Evolutionary conservation across 2,797 vertebrate genomes (phyloP), one percentile per base, ranked within the genome.

Genomic region (Megaceryle alcyon): DNA sequence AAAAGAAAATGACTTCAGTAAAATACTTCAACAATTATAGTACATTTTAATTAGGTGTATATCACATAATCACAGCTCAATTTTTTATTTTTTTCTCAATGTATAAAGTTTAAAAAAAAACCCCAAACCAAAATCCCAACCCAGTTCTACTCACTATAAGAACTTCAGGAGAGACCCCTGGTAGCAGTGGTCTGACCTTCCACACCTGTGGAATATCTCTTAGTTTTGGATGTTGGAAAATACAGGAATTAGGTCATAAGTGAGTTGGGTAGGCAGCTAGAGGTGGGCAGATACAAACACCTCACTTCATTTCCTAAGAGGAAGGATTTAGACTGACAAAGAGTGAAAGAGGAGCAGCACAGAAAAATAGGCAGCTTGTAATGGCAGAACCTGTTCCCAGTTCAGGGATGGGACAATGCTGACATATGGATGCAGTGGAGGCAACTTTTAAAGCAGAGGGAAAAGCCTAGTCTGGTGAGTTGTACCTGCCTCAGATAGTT

Each of bases 21-120:
- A 98, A 98, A 98, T 98, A 98, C 96, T 97, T 98, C 94, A 97
- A 86, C 97, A 97, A 97, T 98, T 98, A 97, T 94, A 98, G 96
- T 96, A 97, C 96, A 96, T 95, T 98, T 98, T 98, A 98, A 98
- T 98, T 97, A 98, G 97, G 86, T 97, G 76, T 92, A 88, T 96
- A 97, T 96, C 96, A 89, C 95, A 95, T 98, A 98, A 98, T 98
- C 98, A 97, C 80, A 97, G 92, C 96, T 94, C 59, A 79, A 90
- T 97, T 83, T 85, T 85, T 75, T 77, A 21, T 53, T 51, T 29
- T 53, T 16, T 39, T 61, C 39, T 43, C 6, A 54, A 90, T 88
- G 78, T 94, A 93, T 95, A 91, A 81, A 75, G 88, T 97, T 98
- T 97, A 95, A 90, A 97, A 97, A 91, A 60, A 59, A 6, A 29